Evolutionary conservation across 92 coral and sea anemone genomes (phyloP), one percentile per base, ranked within the genome.

Genomic region (Palythoa grandis): DNA sequence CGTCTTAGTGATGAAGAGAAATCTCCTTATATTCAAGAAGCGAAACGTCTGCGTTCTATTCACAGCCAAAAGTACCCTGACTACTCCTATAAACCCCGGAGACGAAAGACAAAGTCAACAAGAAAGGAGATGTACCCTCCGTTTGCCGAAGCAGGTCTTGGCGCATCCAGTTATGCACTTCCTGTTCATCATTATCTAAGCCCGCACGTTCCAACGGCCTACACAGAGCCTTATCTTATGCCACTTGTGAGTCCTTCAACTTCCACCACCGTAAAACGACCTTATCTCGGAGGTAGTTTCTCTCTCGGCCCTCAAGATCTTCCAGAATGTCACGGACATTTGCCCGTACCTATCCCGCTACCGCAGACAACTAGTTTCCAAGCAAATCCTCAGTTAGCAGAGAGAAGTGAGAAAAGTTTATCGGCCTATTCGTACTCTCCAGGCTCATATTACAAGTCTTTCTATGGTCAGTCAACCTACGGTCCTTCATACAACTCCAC

Each of bases 11-110:
- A 94, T 66, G 98, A 94, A 66, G 98, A 94, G 70, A 94, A 94
- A 71, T 87, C 92, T 9, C 98, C 98, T 29, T 94, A 86, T 77
- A 92, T 94, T 11, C 93, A 88, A 92, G 98, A 94, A 77, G 98
- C 98, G 37, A 94, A 94, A 56, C 92, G 95, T 17, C 73, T 94
- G 57, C 92, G 98, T 57, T 92, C 98, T 4, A 93, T 94, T 11
- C 98, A 94, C 92, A 94, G 95, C 87, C 98, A 94, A 82, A 94
- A 94, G 87, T 94, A 94, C 86, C 98, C 98, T 0, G 93, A 94
- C 71, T 94, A 94, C 88, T 92, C 95, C 11, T 94, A 94, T 91
- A 94, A 94, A 77, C 98, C 98, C 0, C 88, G 98, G 12, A 85
- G 98, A 71, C 88, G 94, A 11, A 94, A 94, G 76, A 92, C 78